Evolutionary conservation across 2,888 invertebrate genomes (phyloP), one percentile per base, ranked within the genome.

Genomic region (Choreutis nemorana): DNA sequence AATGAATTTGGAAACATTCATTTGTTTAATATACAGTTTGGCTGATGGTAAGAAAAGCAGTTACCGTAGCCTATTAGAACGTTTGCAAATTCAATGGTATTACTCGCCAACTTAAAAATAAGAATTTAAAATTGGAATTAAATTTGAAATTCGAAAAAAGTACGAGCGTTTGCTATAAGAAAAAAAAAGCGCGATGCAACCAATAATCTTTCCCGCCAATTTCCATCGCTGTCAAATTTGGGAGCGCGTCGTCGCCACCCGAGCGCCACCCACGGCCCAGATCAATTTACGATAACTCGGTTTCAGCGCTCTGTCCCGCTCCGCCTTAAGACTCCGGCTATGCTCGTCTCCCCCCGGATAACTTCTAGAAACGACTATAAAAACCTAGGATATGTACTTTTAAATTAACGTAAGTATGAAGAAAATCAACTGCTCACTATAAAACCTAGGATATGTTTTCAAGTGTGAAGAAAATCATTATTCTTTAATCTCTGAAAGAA

Each of bases 141-240:
- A 18, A 24, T n/a, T n/a, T n/a, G n/a, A n/a, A n/a, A n/a, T 31
- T 23, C 28, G 22, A 31, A 27, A 15, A 14, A 23, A 10, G 21
- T 26, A 20, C 10, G 50, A 62, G n/a, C n/a, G n/a, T n/a, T n/a
- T n/a, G n/a, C n/a, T n/a, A n/a, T n/a, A n/a, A 10, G 22, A 21
- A 23, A 60, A 61, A 58, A 47, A 31, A 42, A 36, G 45, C 41
- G 44, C 48, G 41, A 48, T 48, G 54, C 59, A 54, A 64, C 66
- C 67, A 67, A 68, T 71, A 75, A 75, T 72, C 62, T 72, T 73
- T 72, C 68, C 67, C 75, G 75, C 73, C 78, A 77, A 78, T 77
- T 77, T 73, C 71, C 72, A 73, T 78, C 62, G 72, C 73, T 77
- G 78, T 78, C 78, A 77, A 78, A 77, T 77, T 77, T 71, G 71